phyloP scores from a whole-genome alignment of 2,113 vertebrate genomes.

The Scomber scombrus region DNA sequence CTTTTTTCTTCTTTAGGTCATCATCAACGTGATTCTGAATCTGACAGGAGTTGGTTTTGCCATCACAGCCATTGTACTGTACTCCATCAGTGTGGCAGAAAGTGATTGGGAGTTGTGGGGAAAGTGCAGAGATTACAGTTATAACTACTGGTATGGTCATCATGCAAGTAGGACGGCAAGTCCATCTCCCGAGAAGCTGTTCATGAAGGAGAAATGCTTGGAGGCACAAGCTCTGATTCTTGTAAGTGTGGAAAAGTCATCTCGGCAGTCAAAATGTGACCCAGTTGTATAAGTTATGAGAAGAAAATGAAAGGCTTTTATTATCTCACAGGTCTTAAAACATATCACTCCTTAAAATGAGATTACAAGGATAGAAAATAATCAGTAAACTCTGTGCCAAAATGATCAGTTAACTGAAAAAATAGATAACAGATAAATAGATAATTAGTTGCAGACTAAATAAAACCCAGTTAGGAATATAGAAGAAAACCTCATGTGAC shows the following conservation, averaged over 20 bases:
- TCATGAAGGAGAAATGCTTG: not conserved
- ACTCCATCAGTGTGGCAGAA: not conserved
- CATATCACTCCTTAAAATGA: no score
- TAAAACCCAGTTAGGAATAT: no score
- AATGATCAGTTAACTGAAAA: no score
- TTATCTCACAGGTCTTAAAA: no score
- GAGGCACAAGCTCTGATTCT: fast-evolving
- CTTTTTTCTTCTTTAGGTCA: slow-evolving; percentile 56
- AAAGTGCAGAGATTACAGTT: fast-evolving
- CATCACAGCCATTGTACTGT: slow-evolving; percentile 68
- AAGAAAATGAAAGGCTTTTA: no score
- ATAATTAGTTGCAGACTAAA: no score
- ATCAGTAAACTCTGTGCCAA: no score
- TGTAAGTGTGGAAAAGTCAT: slow-evolving; percentile 40
- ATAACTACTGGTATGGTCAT: fast-evolving
- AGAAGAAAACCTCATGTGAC: no score
- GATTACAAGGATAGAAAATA: no score
- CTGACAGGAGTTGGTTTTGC: slow-evolving; percentile 59
- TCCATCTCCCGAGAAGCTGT: fast-evolving
- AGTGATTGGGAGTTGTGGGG: fast-evolving
- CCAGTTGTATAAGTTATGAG: no score
- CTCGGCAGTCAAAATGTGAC: not conserved
- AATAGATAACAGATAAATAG: no score
- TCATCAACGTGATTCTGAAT: slow-evolving; percentile 63
- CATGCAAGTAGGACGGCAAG: not conserved